Conservation (phyloP, 2,113 vertebrate species). For the Malurus alboscapulatus region DNA sequence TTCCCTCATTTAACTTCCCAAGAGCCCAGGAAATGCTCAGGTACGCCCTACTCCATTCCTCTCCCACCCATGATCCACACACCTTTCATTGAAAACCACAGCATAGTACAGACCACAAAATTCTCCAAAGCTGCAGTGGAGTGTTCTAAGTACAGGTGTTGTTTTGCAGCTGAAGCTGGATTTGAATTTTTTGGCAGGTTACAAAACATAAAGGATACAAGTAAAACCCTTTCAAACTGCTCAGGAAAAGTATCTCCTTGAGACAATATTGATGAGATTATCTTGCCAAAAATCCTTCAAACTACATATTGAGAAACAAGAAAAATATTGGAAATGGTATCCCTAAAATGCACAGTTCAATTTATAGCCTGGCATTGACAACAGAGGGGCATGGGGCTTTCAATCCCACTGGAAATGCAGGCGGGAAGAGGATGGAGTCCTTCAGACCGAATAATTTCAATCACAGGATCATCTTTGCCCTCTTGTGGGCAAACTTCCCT, state of each 20-base stretch:
- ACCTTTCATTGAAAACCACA: background rate
- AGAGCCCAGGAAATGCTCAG: background rate
- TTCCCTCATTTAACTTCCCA: background rate
- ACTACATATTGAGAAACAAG: background rate
- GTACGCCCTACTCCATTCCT: background rate
- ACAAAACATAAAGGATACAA: background rate
- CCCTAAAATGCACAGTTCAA: background rate
- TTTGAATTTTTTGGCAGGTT: background rate
- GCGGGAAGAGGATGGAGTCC: accelerated
- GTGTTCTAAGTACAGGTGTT: background rate
- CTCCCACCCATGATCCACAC: background rate
- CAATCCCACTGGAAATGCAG: background rate
- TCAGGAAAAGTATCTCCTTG: background rate
- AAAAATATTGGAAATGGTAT: background rate
- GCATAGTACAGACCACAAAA: background rate
- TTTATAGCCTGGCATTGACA: background rate
- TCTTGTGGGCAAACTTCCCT: slow-evolving; percentile 42
- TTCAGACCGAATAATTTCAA: background rate
- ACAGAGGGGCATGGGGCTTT: background rate
- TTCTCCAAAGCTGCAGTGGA: background rate
- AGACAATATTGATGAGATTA: background rate
- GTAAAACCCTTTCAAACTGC: background rate
- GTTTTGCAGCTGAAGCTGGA: background rate
- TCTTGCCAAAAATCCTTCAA: background rate
- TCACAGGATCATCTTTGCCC: slow-evolving; percentile 11